phyloP scores from a whole-genome alignment of 1,140 invertebrate species.

The Lepidurus couesii region DNA sequence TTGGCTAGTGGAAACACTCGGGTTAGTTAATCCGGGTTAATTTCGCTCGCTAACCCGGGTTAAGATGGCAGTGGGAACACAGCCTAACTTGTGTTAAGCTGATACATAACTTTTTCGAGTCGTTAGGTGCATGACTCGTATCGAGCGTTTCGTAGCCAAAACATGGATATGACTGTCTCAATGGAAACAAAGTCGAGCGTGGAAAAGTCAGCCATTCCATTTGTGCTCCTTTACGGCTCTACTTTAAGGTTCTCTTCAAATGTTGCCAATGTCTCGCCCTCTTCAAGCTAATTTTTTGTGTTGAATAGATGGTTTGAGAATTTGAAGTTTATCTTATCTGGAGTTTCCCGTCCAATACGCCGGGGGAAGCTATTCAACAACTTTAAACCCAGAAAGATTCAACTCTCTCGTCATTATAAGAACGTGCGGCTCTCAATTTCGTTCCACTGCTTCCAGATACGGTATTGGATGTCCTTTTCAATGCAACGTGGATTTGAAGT shows the following conservation, averaged over 20 bases:
- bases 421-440: slow-evolving; percentile 77
- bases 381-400: slow-evolving; percentile 72
- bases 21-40: too few relatives aligned
- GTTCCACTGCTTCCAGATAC: slow-evolving; percentile 84
- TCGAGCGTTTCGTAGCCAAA: slow-evolving; percentile 87
- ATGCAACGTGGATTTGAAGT: slow-evolving; percentile 91
- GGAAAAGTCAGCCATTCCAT: slow-evolving; percentile 49
- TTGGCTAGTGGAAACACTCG: too few relatives aligned
- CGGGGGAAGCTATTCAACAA: slow-evolving; percentile 83
- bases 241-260: slow-evolving; percentile 57
- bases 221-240: slow-evolving; percentile 82
- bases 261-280: background rate
- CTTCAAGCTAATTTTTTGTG: background rate
- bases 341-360: slow-evolving; percentile 83
- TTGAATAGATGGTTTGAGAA: slow-evolving; percentile 75
- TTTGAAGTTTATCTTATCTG: slow-evolving; percentile 89
- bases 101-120: background rate
- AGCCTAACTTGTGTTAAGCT: slow-evolving; percentile 27
- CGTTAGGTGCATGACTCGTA: slow-evolving; percentile 73
- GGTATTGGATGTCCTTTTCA: slow-evolving; percentile 97
- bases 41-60: too few relatives aligned
- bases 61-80: too few relatives aligned
- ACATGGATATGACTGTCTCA: slow-evolving; percentile 78
- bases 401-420: slow-evolving; percentile 88
- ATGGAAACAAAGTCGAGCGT: slow-evolving; percentile 72